These are phyloP conservation scores for Teleogryllus oceanicus DNA, from an alignment of 2,888 invertebrate species.

Conservation along the genomic window DNA sequence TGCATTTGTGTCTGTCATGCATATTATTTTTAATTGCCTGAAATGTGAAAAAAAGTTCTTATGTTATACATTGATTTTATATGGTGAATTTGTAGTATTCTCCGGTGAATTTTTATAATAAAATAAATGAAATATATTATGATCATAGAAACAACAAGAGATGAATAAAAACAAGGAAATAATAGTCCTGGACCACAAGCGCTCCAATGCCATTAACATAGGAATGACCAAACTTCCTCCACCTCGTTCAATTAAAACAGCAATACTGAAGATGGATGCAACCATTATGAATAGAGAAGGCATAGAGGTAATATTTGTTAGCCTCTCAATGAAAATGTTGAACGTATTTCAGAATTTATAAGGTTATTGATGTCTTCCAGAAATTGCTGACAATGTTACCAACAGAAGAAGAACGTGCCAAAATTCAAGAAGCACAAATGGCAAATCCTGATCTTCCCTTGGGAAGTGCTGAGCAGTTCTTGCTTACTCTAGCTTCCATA, in stretches of 20 bases:
- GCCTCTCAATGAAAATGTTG: not conserved
- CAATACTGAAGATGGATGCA: conserved; percentile 98
- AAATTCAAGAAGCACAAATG: conserved; percentile 93
- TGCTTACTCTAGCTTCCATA: conserved; percentile 93
- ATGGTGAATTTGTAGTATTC: too few relatives aligned
- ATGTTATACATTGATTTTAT: too few relatives aligned
- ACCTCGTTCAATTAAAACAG: conserved; percentile 96
- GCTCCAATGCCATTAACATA: conserved; percentile 99
- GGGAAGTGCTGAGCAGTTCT: conserved; percentile 97
- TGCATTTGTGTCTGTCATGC: not conserved
- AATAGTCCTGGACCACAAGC: conserved; percentile 91
- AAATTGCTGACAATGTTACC: conserved; percentile 97
- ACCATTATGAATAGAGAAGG: conserved; percentile 97
- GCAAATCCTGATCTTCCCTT: conserved; percentile 84
- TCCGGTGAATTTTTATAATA: conserved; percentile 23
- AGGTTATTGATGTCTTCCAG: conserved; percentile 45
- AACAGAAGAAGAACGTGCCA: conserved; percentile 91
- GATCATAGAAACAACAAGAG: conserved; percentile 73
- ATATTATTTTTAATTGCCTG: not conserved
- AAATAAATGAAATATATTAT: conserved; percentile 21
- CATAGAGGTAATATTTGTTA: conserved; percentile 64
- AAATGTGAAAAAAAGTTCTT: conserved; percentile 27
- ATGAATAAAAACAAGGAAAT: conserved; percentile 84
- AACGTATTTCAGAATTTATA: not conserved
- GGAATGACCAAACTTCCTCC: conserved; percentile 98